Conservation (phyloP, 2,797 vertebrate genomes). For the Gymnothorax reevesii region DNA sequence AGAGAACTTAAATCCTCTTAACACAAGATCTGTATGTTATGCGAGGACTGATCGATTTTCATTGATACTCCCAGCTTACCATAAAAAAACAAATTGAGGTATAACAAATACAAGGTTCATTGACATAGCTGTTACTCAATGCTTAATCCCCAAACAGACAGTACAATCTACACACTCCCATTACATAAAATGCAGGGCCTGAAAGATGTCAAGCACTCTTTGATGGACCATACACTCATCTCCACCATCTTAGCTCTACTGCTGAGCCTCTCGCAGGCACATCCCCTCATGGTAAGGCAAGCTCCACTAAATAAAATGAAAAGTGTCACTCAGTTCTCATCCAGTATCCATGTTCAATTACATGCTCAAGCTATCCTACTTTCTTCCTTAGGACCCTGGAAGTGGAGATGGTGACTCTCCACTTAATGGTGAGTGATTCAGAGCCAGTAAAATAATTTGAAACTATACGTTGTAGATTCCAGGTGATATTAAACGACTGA, state of each 20-base stretch:
- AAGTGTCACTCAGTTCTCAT: no score
- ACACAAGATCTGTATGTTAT: no score
- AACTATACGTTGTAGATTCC: no score
- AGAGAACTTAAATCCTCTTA: no score
- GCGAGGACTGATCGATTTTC: no score
- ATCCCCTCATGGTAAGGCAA: slow-evolving; percentile 27
- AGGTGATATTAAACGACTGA: neutral
- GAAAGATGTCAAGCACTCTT: slow-evolving; percentile 25
- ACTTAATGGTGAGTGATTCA: neutral
- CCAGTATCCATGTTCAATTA: neutral
- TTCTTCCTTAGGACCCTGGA: neutral
- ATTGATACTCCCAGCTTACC: no score
- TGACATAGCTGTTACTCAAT: neutral
- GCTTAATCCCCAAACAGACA: slow-evolving; percentile 48
- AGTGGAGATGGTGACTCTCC: neutral
- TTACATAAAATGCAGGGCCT: slow-evolving; percentile 53
- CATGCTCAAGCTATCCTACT: neutral
- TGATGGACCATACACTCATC: slow-evolving; percentile 39
- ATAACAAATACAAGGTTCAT: no score
- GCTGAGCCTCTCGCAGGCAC: slow-evolving; percentile 31
- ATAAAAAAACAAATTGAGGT: no score
- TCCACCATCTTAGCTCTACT: slow-evolving; percentile 39
- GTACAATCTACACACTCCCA: slow-evolving; percentile 45
- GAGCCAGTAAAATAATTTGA: neutral
- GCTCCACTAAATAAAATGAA: slow-evolving; percentile 3